Base-by-base conservation (phyloP, 2,888 invertebrate species). In the Deilephila elpenor region DNA sequence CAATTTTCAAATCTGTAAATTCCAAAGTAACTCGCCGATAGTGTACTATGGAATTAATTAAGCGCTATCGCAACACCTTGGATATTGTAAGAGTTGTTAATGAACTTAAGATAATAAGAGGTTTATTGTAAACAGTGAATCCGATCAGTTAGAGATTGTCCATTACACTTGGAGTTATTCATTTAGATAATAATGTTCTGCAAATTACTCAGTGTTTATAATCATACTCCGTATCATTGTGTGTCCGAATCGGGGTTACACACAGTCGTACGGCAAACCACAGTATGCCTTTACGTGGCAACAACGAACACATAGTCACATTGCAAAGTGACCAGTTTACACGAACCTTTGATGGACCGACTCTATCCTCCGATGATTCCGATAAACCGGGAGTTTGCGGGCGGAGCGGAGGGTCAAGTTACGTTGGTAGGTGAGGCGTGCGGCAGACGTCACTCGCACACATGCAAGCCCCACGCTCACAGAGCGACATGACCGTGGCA, bases 211-310 rank as follows among this genome's bases (percentile, higher is more conserved):
- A 84, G 88, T 91, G 92, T 91, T 92, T 92, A 92, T 93, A 89
- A 88, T 91, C 89, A 93, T 93, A 92, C 92, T 91, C 88, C 88
- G 84, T 86, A 83, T 88, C 86, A 86, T 88, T 84, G 91, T 91
- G 90, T 92, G 93, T 91, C 91, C 91, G 90, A 93, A 94, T 91
- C 92, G 94, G 93, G 94, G 94, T 92, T 94, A 92, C 93, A 93
- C 92, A 92, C 93, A 89, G 83, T 86, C 87, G 80, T 84, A 86
- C 80, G 79, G 79, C 83, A 84, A 80, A 82, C 83, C 80, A 87
- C 90, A 86, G 87, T 91, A 89, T 86, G 87, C 87, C 88, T 91
- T 92, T 89, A 91, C 93, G 92, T 93, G 89, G 93, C 91, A 94
- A 93, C 93, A 92, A 89, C 90, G 88, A 89, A 91, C 90, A 90